Evolutionary conservation across 1,140 invertebrate species (phyloP).

Genomic region (Drosophila suzukii): DNA sequence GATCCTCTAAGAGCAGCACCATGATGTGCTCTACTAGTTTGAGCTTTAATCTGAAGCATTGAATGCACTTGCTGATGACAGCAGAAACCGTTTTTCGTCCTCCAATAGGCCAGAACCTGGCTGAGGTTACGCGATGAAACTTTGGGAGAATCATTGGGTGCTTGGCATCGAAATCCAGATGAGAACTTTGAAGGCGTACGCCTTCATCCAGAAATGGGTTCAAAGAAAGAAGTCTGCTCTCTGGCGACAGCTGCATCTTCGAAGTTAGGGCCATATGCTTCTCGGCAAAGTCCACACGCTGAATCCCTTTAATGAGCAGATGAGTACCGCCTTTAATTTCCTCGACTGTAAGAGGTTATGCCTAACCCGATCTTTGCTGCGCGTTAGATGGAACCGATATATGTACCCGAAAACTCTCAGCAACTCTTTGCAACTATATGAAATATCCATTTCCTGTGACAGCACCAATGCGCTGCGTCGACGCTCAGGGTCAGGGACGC

Average conservation of each 20-base stretch:
- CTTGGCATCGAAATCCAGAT: background rate
- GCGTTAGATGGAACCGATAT: background rate
- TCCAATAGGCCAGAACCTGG: conserved; percentile 54
- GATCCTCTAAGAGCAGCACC: conserved; percentile 57
- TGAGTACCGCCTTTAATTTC: background rate
- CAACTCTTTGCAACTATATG: background rate
- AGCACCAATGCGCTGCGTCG: no score
- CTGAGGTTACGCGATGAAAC: background rate
- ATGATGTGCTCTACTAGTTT: conserved; percentile 60
- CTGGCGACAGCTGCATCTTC: background rate
- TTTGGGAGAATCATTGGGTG: background rate
- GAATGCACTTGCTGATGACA: conserved; percentile 68
- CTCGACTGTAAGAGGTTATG: background rate
- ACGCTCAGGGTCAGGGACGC: no score
- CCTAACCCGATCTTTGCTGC: background rate
- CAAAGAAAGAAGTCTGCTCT: background rate
- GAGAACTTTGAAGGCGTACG: background rate
- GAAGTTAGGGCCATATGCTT: background rate
- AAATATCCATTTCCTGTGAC: no score
- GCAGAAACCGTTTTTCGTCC: conserved; percentile 21
- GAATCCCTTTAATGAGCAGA: conserved; percentile 2
- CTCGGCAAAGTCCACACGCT: background rate
- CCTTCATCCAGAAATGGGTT: background rate
- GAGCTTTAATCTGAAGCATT: conserved; percentile 60
- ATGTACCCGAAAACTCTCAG: conserved; percentile 1